Percentiles rank a stretch among this genome's conserved stretches.
Conservation (phyloP, 2,797 vertebrate species). For the Scomberomorus guttatus region DNA sequence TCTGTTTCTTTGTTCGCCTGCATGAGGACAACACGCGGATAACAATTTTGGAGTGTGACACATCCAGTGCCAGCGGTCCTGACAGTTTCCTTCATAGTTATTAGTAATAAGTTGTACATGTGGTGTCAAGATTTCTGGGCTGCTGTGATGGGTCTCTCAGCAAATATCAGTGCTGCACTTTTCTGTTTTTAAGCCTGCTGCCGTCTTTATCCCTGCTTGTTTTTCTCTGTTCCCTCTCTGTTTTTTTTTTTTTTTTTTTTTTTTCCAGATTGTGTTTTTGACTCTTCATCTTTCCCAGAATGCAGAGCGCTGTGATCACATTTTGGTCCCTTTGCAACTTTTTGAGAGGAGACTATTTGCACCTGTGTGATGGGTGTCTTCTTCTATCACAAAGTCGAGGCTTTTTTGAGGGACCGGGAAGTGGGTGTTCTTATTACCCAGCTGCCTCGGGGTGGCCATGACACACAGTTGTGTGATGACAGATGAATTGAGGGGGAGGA, state of each 20-base stretch:
- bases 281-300: background rate
- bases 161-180: conserved; percentile 1
- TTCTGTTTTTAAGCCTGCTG: background rate
- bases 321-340: background rate
- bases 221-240: background rate
- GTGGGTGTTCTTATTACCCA: conserved; percentile 52
- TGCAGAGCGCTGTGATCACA: background rate
- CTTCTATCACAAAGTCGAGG: conserved; percentile 21
- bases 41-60: conserved; percentile 14
- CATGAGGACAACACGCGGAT: conserved; percentile 18
- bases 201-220: background rate
- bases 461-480: conserved; percentile 64
- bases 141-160: conserved; percentile 18
- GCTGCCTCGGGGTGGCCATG: conserved; percentile 40
- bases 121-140: conserved; percentile 32
- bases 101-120: conserved; percentile 9
- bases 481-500: conserved; percentile 36
- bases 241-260: too few species aligned
- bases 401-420: conserved; percentile 18
- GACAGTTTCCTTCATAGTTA: conserved; percentile 35
- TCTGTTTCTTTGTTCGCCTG: conserved; percentile 46
- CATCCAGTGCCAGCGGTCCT: conserved; percentile 27
- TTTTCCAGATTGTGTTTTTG: conserved; percentile 23
- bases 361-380: conserved; percentile 9
- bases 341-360: background rate